Conservation (phyloP, 2,113 vertebrate genomes). For the Pongo pygmaeus region DNA sequence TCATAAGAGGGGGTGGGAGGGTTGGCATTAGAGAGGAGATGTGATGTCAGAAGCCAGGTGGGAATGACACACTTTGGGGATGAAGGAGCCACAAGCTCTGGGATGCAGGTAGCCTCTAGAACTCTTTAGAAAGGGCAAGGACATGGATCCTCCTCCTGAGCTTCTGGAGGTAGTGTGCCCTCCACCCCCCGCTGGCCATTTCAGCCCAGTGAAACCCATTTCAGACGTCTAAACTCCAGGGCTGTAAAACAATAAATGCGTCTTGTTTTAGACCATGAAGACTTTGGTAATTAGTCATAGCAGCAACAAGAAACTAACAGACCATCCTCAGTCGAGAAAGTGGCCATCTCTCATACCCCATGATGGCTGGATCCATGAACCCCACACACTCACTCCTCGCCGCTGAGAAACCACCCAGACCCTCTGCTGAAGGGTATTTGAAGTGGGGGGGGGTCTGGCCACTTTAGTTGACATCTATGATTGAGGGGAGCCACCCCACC, state of each 20-base stretch:
- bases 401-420: neutral
- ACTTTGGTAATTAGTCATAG: neutral
- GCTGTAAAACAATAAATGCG: neutral
- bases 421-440: neutral
- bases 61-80: neutral
- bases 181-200: neutral
- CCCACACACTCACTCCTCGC: accelerated
- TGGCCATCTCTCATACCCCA: accelerated
- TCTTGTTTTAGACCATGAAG: neutral
- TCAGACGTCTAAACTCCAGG: neutral
- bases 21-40: neutral
- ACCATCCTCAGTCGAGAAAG: neutral
- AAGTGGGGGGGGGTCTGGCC: neutral
- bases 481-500: neutral
- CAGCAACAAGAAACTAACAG: neutral
- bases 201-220: neutral
- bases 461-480: neutral
- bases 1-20: neutral
- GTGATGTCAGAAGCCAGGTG: too few species aligned
- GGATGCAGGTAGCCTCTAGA: neutral
- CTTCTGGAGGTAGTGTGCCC: neutral
- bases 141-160: accelerated
- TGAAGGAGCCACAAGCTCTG: neutral
- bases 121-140: neutral
- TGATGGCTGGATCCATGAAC: neutral